A percentile compares a stretch with the other conserved stretches of the same genome.
These are phyloP conservation scores for Drosophila aff. DNA, from an alignment of 1,140 invertebrate species.

Conservation along the genomic window DNA sequence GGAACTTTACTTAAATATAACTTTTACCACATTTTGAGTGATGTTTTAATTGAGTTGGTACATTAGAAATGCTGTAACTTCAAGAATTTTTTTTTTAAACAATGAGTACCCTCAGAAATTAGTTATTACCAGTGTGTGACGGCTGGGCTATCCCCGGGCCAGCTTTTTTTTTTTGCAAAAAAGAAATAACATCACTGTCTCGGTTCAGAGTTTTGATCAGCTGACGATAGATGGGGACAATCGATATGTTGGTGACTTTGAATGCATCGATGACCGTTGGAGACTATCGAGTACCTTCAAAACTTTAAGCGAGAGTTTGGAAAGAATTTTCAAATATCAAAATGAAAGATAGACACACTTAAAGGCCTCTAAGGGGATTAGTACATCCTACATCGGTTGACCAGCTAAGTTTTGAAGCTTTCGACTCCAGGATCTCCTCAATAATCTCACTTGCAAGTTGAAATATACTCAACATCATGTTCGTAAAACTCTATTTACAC, in stretches of 20 bases:
- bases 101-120: too few species aligned
- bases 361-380: background rate
- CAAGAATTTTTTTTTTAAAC: too few species aligned
- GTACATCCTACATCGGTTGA: background rate
- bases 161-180: too few species aligned
- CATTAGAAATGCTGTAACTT: too few species aligned
- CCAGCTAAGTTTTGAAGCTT: background rate
- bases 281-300: background rate
- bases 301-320: background rate
- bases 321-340: background rate
- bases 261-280: background rate
- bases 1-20: too few species aligned
- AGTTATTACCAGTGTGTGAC: too few species aligned
- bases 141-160: too few species aligned
- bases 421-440: too few species aligned
- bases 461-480: slow-evolving; percentile 4
- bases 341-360: too few species aligned
- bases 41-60: too few species aligned
- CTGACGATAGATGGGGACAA: slow-evolving; percentile 13
- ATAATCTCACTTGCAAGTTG: background rate
- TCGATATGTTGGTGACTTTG: too few species aligned
- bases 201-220: slow-evolving; percentile 27
- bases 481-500: slow-evolving; percentile 64
- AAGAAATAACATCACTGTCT: background rate
- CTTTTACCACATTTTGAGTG: too few species aligned